These are phyloP conservation scores for Mastomys natalensis DNA, from an alignment of 2,113 vertebrate genomes.

Conservation along the genomic window DNA sequence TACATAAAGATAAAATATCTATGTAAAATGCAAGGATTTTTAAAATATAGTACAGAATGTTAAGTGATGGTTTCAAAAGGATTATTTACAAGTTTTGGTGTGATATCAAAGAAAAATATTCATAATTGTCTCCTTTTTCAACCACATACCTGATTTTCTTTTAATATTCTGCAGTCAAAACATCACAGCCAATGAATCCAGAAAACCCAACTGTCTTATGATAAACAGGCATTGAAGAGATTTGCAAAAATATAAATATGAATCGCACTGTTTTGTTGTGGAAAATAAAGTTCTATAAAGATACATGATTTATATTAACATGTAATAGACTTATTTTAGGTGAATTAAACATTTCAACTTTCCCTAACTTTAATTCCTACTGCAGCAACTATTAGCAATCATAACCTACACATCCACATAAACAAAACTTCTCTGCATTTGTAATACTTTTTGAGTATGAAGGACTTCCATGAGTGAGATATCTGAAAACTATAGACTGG, in stretches of 20 bases:
- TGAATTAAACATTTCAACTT: conserved; percentile 11
- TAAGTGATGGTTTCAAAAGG: conserved; percentile 41
- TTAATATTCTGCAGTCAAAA: neutral
- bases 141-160: conserved; percentile 21
- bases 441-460: neutral
- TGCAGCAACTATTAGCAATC: conserved; percentile 31
- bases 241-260: conserved; percentile 40
- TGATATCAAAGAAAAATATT: conserved; percentile 51
- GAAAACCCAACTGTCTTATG: conserved; percentile 45
- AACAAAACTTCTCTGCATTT: conserved; percentile 14
- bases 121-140: neutral
- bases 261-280: conserved; percentile 44
- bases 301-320: conserved; percentile 11
- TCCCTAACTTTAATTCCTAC: conserved; percentile 42
- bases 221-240: conserved; percentile 57
- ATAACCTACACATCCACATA: neutral
- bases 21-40: conserved; percentile 23
- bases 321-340: conserved; percentile 51
- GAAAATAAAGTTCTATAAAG: conserved; percentile 57
- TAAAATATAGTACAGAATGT: neutral
- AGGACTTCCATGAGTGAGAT: neutral
- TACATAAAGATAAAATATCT: neutral
- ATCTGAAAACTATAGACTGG: neutral
- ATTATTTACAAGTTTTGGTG: conserved; percentile 15
- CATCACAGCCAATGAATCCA: conserved; percentile 17